phyloP scores from a whole-genome alignment of 1,140 invertebrate species.

The Zaprionus lachaisei region DNA sequence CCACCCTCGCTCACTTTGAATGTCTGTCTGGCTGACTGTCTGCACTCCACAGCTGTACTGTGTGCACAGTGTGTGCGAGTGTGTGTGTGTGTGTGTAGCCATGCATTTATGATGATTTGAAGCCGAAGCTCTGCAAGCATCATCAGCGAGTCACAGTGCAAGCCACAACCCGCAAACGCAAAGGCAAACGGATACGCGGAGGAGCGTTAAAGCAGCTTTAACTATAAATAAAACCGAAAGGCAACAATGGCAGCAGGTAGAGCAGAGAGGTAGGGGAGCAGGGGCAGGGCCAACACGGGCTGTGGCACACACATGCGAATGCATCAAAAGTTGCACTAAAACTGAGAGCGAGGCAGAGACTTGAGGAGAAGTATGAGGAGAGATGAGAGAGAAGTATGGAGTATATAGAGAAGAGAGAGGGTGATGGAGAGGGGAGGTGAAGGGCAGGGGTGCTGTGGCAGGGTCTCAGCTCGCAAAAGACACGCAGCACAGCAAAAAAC shows the following conservation, averaged over 20 bases:
- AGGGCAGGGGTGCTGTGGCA: background rate
- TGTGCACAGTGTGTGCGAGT: background rate
- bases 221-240: constrained; percentile 79
- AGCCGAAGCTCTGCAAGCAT: constrained; percentile 62
- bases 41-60: background rate
- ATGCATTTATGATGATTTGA: constrained; percentile 81
- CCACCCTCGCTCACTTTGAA: background rate
- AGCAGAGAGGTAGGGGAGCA: background rate
- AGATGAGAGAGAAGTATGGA: background rate
- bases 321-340: constrained; percentile 52
- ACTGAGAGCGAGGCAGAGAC: constrained; percentile 19
- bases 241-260: constrained; percentile 62
- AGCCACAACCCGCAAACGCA: constrained; percentile 22
- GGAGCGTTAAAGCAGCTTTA: constrained; percentile 74
- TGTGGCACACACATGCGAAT: constrained; percentile 46
- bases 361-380: background rate
- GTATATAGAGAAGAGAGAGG: too few species aligned
- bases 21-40: constrained; percentile 10
- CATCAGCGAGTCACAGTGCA: constrained; percentile 49
- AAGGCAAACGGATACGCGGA: constrained; percentile 37
- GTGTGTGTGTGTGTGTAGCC: constrained; percentile 58
- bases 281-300: background rate
- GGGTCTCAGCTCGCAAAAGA: constrained; percentile 29
- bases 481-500: constrained; percentile 55
- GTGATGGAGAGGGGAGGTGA: too few species aligned